A percentile compares a stretch with the other conserved stretches of the same genome.
Conservation (phyloP, 2,113 vertebrate species). For the Xenopus borealis region DNA sequence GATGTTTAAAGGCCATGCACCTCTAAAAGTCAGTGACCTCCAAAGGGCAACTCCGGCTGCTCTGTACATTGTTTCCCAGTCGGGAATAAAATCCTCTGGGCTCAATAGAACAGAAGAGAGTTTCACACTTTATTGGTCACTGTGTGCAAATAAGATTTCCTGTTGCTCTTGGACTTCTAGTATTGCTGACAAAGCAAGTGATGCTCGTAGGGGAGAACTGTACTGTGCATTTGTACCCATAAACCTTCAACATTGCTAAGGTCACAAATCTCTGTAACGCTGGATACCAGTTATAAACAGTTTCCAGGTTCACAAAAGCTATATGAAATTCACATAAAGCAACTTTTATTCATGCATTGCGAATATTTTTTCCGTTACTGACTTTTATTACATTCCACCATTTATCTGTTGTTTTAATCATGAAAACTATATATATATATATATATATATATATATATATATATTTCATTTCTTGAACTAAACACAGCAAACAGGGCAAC, state of each 20-base stretch:
- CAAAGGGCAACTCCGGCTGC: neutral
- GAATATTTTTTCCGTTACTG: no score
- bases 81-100: neutral
- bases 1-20: no score
- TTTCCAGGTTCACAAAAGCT: no score
- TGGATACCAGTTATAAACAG: no score
- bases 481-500: no score
- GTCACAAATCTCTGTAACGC: neutral
- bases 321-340: no score
- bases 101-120: neutral
- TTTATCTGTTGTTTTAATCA: no score
- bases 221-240: neutral
- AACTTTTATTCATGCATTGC: no score
- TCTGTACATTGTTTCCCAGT: neutral
- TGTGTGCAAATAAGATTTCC: slow-evolving; percentile 1
- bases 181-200: neutral
- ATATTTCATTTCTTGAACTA: no score
- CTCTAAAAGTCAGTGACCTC: neutral
- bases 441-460: no score
- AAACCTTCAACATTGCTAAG: neutral
- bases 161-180: neutral
- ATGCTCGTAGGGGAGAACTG: neutral
- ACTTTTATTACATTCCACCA: no score
- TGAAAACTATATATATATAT: no score
- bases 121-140: neutral